Evolutionary conservation across 2,888 invertebrate genomes (phyloP).

Genomic region (Drosophila subquinaria): DNA sequence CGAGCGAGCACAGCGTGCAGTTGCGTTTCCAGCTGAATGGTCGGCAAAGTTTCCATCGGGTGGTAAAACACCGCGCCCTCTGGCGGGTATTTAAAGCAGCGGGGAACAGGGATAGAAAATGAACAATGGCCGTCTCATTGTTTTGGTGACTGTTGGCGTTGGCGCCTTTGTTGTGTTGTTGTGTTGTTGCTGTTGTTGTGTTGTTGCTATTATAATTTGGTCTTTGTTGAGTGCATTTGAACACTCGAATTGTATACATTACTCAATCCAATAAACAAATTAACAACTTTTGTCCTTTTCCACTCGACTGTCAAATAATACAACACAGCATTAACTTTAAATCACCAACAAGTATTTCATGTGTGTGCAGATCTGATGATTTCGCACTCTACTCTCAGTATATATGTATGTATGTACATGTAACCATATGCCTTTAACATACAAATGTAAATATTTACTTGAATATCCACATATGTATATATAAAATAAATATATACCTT

Average conservation of each 20-base stretch:
- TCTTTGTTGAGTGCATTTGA: constrained; percentile 54
- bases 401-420: background rate
- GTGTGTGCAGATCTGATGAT: background rate
- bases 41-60: constrained; percentile 32
- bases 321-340: constrained; percentile 31
- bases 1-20: background rate
- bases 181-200: too few species aligned
- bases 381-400: background rate
- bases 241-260: constrained; percentile 64
- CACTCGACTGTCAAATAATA: constrained; percentile 61
- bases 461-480: too few species aligned
- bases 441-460: background rate
- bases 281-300: constrained; percentile 74
- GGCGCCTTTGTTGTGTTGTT: constrained; percentile 41
- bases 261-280: constrained; percentile 77
- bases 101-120: constrained; percentile 18
- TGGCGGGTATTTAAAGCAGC: constrained; percentile 6
- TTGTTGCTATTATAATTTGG: constrained; percentile 58
- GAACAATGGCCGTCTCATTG: constrained; percentile 43
- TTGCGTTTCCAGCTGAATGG: constrained; percentile 41
- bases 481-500: too few species aligned
- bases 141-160: constrained; percentile 47
- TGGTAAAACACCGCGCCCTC: constrained; percentile 16
- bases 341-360: background rate
- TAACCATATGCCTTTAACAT: background rate